These are phyloP conservation scores for Diachasmimorpha longicaudata DNA, from an alignment of 1,140 invertebrate species.

Conservation along the genomic window DNA sequence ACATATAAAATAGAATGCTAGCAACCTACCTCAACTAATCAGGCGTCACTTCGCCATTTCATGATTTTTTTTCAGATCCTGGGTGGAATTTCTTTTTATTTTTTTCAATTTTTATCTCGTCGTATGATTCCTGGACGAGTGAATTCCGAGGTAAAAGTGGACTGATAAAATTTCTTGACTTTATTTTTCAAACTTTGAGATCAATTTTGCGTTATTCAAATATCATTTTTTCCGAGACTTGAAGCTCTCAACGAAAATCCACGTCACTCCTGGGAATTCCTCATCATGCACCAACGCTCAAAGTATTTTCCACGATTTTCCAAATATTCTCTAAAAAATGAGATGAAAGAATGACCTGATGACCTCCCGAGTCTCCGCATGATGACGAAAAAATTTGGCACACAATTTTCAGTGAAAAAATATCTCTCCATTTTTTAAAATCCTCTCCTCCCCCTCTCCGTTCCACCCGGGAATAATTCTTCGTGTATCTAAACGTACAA, in stretches of 20 bases:
- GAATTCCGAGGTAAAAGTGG: not conserved
- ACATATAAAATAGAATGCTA: slow-evolving; percentile 23
- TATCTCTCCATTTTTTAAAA: not conserved
- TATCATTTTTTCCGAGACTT: not conserved
- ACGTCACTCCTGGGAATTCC: not conserved
- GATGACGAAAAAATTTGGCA: slow-evolving; percentile 26
- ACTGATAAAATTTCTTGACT: not conserved
- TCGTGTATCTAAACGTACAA: not conserved
- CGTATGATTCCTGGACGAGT: not conserved
- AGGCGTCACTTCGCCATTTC: not conserved
- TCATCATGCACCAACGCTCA: not conserved
- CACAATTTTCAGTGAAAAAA: slow-evolving; percentile 27
- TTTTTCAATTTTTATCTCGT: slow-evolving; percentile 7
- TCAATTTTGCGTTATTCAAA: too few relatives aligned
- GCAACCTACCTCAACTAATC: not conserved
- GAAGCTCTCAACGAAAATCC: not conserved
- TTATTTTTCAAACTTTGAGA: too few relatives aligned
- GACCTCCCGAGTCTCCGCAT: slow-evolving; percentile 26
- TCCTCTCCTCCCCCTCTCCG: too few relatives aligned
- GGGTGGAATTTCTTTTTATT: slow-evolving; percentile 8
- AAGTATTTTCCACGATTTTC: not conserved
- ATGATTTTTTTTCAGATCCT: not conserved
- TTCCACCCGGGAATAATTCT: not conserved
- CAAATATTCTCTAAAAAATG: not conserved
- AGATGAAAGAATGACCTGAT: not conserved